phyloP scores from a whole-genome alignment of 2,888 invertebrate genomes.

The Drosophila paranaensis region DNA sequence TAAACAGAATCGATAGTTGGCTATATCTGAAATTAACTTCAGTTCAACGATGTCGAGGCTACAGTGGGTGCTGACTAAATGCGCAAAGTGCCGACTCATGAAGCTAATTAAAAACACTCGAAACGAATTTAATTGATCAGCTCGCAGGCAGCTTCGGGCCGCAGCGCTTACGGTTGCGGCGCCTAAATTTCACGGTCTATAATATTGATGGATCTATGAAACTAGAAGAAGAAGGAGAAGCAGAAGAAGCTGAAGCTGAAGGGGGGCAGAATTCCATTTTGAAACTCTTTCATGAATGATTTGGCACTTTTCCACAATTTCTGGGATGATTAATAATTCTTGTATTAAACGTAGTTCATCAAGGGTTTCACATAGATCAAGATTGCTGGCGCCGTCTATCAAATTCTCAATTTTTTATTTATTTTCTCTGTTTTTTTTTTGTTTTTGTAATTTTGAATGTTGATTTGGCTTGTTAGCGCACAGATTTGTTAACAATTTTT shows the following conservation, averaged over 20 bases:
- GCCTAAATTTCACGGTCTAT: slow-evolving; percentile 73
- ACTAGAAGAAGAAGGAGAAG: slow-evolving; percentile 21
- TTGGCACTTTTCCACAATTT: slow-evolving; percentile 60
- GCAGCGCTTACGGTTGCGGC: slow-evolving; percentile 62
- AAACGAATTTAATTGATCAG: slow-evolving; percentile 84
- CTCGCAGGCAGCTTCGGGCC: slow-evolving; percentile 50
- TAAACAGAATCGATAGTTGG: background rate
- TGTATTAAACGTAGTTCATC: slow-evolving; percentile 50
- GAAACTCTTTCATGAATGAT: slow-evolving; percentile 61
- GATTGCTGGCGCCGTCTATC: slow-evolving; percentile 66
- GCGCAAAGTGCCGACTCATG: slow-evolving; percentile 79
- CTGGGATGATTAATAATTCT: slow-evolving; percentile 64
- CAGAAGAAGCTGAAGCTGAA: slow-evolving; percentile 18
- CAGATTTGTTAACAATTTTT: slow-evolving; percentile 70
- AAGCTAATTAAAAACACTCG: slow-evolving; percentile 83
- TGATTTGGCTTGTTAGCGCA: slow-evolving; percentile 71
- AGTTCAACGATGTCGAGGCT: slow-evolving; percentile 4
- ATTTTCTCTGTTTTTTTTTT: background rate
- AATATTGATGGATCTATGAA: slow-evolving; percentile 61
- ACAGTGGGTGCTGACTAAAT: slow-evolving; percentile 58
- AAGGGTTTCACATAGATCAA: slow-evolving; percentile 47
- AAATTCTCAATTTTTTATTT: slow-evolving; percentile 22
- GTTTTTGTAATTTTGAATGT: slow-evolving; percentile 15
- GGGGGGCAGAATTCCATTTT: slow-evolving; percentile 32
- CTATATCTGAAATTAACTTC: background rate